Base-by-base conservation (phyloP, 2,888 invertebrate species). In the Anorthoa munda region DNA sequence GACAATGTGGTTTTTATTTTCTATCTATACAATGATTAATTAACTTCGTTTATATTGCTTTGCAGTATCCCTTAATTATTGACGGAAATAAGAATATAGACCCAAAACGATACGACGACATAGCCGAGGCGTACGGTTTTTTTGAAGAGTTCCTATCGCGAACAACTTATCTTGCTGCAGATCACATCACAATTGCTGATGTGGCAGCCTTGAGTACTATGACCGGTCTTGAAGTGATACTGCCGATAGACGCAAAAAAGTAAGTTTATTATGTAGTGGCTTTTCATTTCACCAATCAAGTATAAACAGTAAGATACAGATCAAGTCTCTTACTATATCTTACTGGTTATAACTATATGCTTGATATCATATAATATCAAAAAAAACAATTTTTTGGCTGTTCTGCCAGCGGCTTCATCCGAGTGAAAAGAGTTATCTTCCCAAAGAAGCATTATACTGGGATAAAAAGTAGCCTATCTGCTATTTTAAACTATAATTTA, bases 121-220 rank as follows among this genome's bases (percentile, higher is more conserved):
- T 81, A 31, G 51, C 51, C 4, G 81, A 77, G 17, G 77, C 51
- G 0, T 77, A 77, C 45, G 75, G 66, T 48, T 77, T 66, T 5
- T 21, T 75, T 31, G 77, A 77, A 75, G 81, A 46, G n/a, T 77
- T 77, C 13, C 45, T 77, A 11, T 53, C 75, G 2, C 61, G 66
- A 4, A 53, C 81, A 13, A 53, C 51, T n/a, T 77, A 66, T 39
- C 48, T 77, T 7, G 81, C 77, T 0, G 75, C 60, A 48, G 63
- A 77, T 31, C 51, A 77, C 31, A 48, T 75, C 23, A 77, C 77
- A 4, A 75, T 77, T 45, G 81, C 81, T 0, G 77, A 77, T 53
- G 17, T 77, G 12, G 60, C 67, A n/a, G 76, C 66, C 2, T 21
- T 77, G 1, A 45, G 51, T 31, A 66, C 4, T 58, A 50, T 81